Evolutionary conservation across 2,797 vertebrate species (phyloP).

Genomic region (Acanthis flammea): DNA sequence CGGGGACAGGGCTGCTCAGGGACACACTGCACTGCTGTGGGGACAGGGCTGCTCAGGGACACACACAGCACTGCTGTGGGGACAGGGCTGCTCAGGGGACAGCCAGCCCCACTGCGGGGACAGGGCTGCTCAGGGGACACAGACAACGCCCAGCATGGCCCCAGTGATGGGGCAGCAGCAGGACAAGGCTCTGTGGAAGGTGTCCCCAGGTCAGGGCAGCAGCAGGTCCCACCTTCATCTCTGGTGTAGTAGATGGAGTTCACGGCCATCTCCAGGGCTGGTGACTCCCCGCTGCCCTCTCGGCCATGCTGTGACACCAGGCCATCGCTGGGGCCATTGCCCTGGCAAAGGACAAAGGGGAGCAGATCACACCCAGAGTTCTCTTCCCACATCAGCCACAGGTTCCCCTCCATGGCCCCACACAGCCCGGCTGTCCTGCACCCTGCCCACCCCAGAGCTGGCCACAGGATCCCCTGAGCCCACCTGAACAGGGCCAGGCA

Average conservation of each 20-base stretch:
- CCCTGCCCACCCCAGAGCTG: neutral
- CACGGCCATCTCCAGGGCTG: slow-evolving; percentile 88
- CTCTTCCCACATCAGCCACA: slow-evolving; percentile 27
- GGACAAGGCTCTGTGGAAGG: neutral
- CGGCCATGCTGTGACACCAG: neutral
- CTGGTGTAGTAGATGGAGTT: slow-evolving; percentile 93
- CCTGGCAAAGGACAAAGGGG: slow-evolving; percentile 31
- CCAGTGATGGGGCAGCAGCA: neutral
- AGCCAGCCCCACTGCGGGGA: no score
- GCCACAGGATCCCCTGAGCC: accelerated
- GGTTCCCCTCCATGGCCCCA: neutral
- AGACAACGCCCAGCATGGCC: accelerated
- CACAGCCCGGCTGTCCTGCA: neutral
- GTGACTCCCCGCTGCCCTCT: neutral
- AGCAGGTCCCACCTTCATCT: slow-evolving; percentile 83
- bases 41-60: no score
- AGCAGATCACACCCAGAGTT: neutral
- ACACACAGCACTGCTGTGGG: no score
- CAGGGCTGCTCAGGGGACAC: neutral
- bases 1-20: neutral
- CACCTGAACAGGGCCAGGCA: neutral
- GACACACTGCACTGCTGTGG: neutral
- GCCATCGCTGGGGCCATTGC: neutral
- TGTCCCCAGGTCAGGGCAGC: neutral
- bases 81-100: neutral